Evolutionary conservation across 1,140 invertebrate genomes (phyloP), one percentile per base, ranked within the genome.

Genomic region (Dendroctonus ponderosae): DNA sequence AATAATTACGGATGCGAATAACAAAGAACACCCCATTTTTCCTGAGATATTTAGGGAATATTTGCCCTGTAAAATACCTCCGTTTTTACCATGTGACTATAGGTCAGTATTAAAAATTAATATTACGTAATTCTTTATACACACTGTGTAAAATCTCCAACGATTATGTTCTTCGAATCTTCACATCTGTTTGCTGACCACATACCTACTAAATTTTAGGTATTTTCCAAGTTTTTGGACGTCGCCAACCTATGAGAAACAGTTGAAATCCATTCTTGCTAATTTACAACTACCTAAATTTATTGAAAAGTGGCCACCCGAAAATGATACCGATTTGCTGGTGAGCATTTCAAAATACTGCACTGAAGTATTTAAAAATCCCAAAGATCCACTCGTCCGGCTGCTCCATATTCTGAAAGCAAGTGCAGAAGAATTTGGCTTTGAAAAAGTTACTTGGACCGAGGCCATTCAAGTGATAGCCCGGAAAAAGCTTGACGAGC

Each of bases 141-240:
- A 61, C 8, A 1, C 26, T 26, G 26, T 26, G 26, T 2, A 26
- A 26, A 26, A 26, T 26, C 26, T 26, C 26, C 26, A 26, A 26
- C 1, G 1, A 26, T 26, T 26, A 26, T 26, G 26, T n/a, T n/a
- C n/a, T n/a, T n/a, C n/a, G n/a, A n/a, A n/a, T n/a, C n/a, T n/a
- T n/a, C n/a, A n/a, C n/a, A n/a, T n/a, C n/a, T n/a, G n/a, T n/a
- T n/a, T n/a, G n/a, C n/a, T n/a, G n/a, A n/a, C n/a, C n/a, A n/a
- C n/a, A n/a, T n/a, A 56, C 11, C 40, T 6, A 12, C 12, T 37
- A 8, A 46, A 46, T 59, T 62, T 12, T 42, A 68, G 66, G 68
- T 81, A 85, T 69, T 86, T 85, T 67, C 79, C 84, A 6, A 67
- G 70, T 0, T 77, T 79, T 43, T 86, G 85, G 85, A 82, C 82